Conservation (phyloP, 2,797 vertebrate species). For the Sylvilagus floridanus region DNA sequence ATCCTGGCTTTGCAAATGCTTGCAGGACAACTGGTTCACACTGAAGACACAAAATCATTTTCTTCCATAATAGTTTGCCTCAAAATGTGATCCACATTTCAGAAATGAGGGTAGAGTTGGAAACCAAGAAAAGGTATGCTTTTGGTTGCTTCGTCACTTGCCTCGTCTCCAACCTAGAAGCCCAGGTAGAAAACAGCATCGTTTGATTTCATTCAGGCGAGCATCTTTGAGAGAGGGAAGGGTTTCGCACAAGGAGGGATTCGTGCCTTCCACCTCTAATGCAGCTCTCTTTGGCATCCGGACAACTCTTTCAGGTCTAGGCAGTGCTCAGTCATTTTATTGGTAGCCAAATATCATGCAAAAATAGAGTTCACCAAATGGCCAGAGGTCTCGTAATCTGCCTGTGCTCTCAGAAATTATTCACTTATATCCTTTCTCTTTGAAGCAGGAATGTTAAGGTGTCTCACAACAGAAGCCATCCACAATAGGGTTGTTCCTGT, state of each 20-base stretch:
- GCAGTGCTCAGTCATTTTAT: neutral
- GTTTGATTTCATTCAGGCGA: neutral
- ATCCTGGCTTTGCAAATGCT: neutral
- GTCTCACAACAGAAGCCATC: neutral
- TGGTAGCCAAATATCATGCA: neutral
- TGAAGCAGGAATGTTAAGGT: slow-evolving; percentile 16
- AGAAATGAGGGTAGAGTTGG: neutral
- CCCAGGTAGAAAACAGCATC: neutral
- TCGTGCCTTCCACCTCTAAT: neutral
- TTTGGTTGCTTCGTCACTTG: neutral
- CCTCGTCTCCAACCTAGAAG: neutral
- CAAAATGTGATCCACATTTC: slow-evolving; percentile 34
- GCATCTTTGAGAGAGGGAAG: neutral
- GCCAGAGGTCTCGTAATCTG: neutral
- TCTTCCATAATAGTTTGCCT: neutral
- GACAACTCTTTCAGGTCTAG: neutral
- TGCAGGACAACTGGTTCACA: neutral
- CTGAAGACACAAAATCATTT: neutral
- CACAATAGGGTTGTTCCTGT: neutral
- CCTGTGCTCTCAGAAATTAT: neutral
- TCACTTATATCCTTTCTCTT: slow-evolving; percentile 4
- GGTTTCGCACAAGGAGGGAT: neutral
- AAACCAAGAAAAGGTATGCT: neutral
- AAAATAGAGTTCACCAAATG: neutral
- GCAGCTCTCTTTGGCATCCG: neutral